Base-by-base conservation (phyloP, 2,113 vertebrate genomes). In the Oncorhynchus mykiss region DNA sequence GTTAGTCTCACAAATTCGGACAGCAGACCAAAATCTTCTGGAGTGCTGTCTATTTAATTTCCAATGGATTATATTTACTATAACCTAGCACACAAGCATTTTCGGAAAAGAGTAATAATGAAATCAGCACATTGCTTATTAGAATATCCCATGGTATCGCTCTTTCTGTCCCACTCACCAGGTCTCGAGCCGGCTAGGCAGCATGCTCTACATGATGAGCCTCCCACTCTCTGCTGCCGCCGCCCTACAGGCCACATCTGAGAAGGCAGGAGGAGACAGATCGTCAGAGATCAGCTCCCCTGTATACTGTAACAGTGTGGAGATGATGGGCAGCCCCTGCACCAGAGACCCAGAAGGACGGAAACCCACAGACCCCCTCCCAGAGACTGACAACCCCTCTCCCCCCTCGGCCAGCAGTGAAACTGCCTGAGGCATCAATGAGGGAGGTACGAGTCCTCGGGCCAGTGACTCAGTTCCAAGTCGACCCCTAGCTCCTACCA, bases 121-220 rank as follows among this genome's bases (percentile, higher is more conserved):
- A 54, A 14, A 54, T 18, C 59, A 22, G n/a, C 59, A 22, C 59
- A 62, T 49, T n/a, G 16, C 29, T 24, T 45, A 13, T 65, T 25
- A 51, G 20, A 18, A 18, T 14, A 16, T 7, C 51, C 18, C 29
- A 6, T 13, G 14, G 13, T 31, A 8, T 70, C 51, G 11, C 20
- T 59, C 18, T 59, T 8, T 76, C 31, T 65, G 45, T 57, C 9
- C 67, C 51, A 73, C 45, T 31, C 12, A 80, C 31, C 87, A 99
- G 96, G 95, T 98, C 34, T 97, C 95, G 45, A 92, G 94, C 27
- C 94, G 95, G 4, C 57, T 97, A 86, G 95, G 95, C 76, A 96
- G 87, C 7, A 88, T 93, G 76, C 83, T 97, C 79, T 96, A 94
- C 85, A 94, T 95, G 92, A 93, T 94, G 94, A 95, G 94, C 65